Percentiles rank a stretch among this genome's conserved stretches.
Conservation (phyloP, 2,797 vertebrate genomes). For the Dermochelys coriacea region DNA sequence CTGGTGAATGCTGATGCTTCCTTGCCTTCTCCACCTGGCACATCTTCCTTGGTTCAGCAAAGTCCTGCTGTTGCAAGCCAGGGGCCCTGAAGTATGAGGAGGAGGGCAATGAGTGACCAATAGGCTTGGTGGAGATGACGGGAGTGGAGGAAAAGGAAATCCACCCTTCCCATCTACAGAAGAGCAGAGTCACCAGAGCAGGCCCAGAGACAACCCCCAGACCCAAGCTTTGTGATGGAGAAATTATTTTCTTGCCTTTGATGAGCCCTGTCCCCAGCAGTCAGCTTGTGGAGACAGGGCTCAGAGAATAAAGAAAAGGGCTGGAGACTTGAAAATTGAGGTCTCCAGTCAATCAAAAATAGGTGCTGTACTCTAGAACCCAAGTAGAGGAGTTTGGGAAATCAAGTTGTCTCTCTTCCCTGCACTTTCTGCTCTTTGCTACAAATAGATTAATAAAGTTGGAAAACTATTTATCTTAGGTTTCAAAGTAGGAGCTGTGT, state of each 20-base stretch:
- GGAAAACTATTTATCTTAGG: neutral
- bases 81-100: neutral
- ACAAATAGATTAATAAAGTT: neutral
- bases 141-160: neutral
- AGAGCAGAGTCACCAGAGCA: neutral
- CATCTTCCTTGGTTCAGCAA: neutral
- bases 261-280: neutral
- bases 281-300: neutral
- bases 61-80: neutral
- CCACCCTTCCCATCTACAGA: neutral
- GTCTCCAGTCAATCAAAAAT: neutral
- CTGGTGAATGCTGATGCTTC: neutral
- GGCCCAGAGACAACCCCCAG: neutral
- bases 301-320: neutral
- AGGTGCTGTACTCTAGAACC: neutral
- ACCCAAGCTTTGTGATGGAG: neutral
- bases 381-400: neutral
- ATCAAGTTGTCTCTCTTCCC: neutral
- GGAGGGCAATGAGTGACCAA: neutral
- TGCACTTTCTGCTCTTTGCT: neutral
- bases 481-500: too few species aligned
- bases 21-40: neutral
- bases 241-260: neutral
- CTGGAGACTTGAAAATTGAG: neutral
- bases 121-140: neutral